Conservation (phyloP, 2,888 invertebrate genomes). For the Drosophila quasianomalipes region DNA sequence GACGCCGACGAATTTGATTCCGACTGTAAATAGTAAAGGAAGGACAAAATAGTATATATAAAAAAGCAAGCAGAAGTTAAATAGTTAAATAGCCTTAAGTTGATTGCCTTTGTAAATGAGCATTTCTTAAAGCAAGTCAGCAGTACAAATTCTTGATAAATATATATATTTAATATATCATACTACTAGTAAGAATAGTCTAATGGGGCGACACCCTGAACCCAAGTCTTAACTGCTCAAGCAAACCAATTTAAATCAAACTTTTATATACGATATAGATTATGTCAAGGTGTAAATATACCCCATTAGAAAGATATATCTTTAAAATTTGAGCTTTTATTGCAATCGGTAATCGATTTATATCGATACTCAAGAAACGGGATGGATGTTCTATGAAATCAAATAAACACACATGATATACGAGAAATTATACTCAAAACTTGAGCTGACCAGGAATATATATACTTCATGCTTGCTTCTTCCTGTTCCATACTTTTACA, state of each 20-base stretch:
- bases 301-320: not conserved
- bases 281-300: not conserved
- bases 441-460: not conserved
- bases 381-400: not conserved
- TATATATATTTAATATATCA: not conserved
- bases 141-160: not conserved
- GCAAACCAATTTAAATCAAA: not conserved
- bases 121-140: not conserved
- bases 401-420: not conserved
- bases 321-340: not conserved
- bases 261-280: not conserved
- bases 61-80: not conserved
- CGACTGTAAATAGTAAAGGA: constrained; percentile 63
- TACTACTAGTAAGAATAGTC: not conserved
- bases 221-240: not conserved
- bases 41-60: not conserved
- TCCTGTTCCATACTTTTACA: not conserved
- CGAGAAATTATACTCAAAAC: not conserved
- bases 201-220: not conserved
- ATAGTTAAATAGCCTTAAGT: not conserved
- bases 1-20: constrained; percentile 84
- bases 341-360: not conserved
- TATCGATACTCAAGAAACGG: not conserved
- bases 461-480: not conserved
- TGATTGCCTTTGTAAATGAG: not conserved